phyloP scores from a whole-genome alignment of 2,888 invertebrate species.

The Noctua fimbriata region DNA sequence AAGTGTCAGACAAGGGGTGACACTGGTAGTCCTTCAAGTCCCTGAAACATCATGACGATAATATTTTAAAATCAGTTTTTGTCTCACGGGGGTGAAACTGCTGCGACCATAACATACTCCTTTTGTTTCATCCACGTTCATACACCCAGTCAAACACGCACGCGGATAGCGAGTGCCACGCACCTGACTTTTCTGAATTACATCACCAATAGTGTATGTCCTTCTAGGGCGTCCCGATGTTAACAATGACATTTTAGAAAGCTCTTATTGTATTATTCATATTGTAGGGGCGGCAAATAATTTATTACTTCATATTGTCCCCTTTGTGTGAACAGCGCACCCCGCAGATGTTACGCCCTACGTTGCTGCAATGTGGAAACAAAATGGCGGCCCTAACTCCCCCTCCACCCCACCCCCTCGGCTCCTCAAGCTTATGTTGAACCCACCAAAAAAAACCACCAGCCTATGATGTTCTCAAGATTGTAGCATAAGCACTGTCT shows the following conservation, averaged over 20 bases:
- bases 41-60: constrained; percentile 2
- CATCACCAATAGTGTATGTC: background rate
- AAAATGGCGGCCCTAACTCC: constrained; percentile 5
- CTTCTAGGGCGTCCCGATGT: background rate
- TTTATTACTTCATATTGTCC: constrained; percentile 11
- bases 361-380: background rate
- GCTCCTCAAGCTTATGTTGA: background rate
- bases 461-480: background rate
- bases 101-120: background rate
- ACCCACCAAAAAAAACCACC: background rate
- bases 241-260: background rate
- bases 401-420: accelerated
- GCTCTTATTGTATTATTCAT: background rate
- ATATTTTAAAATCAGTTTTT: background rate
- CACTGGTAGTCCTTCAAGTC: too few relatives aligned
- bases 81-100: background rate
- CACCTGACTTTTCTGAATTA: background rate
- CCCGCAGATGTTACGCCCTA: background rate
- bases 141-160: background rate
- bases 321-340: background rate
- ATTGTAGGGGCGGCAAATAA: constrained; percentile 1
- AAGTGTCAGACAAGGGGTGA: background rate
- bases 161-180: background rate
- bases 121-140: background rate
- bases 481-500: background rate